Conservation (phyloP, 2,113 vertebrate species). For the Rhegmatorhina hoffmannsi region DNA sequence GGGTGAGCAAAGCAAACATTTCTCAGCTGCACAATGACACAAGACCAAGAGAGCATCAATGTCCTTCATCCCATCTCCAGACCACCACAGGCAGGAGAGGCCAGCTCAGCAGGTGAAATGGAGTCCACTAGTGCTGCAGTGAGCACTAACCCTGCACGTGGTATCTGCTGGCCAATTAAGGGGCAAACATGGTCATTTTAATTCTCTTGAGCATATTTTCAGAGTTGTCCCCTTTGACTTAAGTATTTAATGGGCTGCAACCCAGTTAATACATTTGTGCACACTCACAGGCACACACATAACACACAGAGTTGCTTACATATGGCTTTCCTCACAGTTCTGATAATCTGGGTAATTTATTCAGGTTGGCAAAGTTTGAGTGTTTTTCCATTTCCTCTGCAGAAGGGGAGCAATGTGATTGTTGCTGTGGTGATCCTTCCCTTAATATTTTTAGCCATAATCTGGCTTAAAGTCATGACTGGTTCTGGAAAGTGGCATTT, state of each 20-base stretch:
- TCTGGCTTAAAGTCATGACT: slow-evolving; percentile 28
- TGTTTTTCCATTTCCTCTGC: slow-evolving; percentile 10
- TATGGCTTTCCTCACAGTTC: not conserved
- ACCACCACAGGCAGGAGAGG: not conserved
- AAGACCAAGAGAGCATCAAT: not conserved
- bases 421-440: slow-evolving; percentile 43
- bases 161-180: not conserved
- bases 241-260: not conserved
- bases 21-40: not conserved
- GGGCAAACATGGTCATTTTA: not conserved
- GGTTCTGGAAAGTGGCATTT: not conserved
- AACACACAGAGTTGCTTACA: not conserved
- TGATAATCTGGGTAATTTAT: slow-evolving; percentile 28
- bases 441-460: slow-evolving; percentile 29
- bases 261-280: not conserved
- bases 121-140: not conserved
- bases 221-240: not conserved
- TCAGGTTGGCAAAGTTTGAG: slow-evolving; percentile 24
- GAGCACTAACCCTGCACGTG: not conserved
- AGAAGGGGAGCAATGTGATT: not conserved
- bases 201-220: not conserved
- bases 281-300: not conserved
- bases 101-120: not conserved
- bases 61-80: not conserved
- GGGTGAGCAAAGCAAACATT: not conserved